Base-by-base conservation (phyloP, 2,888 invertebrate genomes). In the Drosophila anomalipes region DNA sequence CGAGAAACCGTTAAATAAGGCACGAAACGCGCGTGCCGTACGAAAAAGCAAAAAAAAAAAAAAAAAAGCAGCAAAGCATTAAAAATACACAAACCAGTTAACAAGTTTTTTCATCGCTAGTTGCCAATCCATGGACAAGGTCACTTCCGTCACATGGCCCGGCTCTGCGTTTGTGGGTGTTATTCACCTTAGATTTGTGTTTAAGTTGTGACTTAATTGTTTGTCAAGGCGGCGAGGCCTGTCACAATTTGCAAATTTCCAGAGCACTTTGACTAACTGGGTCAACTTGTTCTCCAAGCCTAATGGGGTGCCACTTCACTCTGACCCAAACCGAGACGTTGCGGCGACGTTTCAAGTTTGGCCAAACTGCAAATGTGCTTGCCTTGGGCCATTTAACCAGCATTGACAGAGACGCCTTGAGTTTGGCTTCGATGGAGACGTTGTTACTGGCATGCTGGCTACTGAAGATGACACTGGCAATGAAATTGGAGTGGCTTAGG, bases 81-180 rank as follows among this genome's bases (percentile, higher is more conserved):
- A 26, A 54, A 9, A 10, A 33, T 16, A 26, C 47, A 47, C 47
- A 70, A 70, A 70, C 79, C 88, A 82, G 79, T 82, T 71, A 75
- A 73, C 66, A 69, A 76, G 51, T 12, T 60, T 53, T 37, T 16
- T 47, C 49, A 49, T 66, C 14, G 67, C 22, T 33, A 56, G 51
- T 66, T 74, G 47, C 22, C 77, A 74, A 79, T 77, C 84, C 80
- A 89, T 83, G 82, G 89, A 82, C 87, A 88, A 88, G 90, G 87
- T 90, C 90, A 88, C 73, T 90, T 90, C 87, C 86, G 89, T 77
- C 82, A 82, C 74, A 74, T 82, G 67, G 61, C 66, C 47, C 61
- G 30, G 52, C 52, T 7, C 52, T 37, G 53, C 78, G 58, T 68
- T 68, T 72, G 87, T 88, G 87, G 90, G 90, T 88, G 90, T 86